Conservation (phyloP, 2,888 invertebrate genomes). For the Rotaria socialis region DNA sequence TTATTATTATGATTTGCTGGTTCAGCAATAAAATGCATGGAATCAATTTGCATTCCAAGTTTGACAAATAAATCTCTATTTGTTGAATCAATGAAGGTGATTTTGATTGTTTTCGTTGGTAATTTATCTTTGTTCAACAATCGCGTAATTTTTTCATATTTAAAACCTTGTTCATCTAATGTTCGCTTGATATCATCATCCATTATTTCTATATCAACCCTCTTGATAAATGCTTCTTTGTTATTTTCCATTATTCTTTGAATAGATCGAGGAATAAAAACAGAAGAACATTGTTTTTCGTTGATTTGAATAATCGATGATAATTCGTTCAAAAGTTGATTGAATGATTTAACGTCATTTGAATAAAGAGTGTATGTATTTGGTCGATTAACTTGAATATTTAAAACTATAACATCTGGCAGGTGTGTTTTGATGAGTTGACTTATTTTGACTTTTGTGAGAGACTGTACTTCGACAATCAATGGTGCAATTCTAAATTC, state of each 20-base stretch:
- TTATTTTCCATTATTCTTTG: not conserved
- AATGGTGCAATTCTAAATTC: no score
- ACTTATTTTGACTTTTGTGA: not conserved
- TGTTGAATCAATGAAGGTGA: not conserved
- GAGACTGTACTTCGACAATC: not conserved
- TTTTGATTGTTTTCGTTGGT: not conserved
- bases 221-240: not conserved
- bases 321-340: not conserved
- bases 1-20: not conserved
- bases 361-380: not conserved
- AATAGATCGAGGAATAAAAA: not conserved
- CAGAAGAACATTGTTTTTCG: not conserved
- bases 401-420: not conserved
- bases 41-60: not conserved
- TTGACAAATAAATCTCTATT: not conserved
- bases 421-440: not conserved
- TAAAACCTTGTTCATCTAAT: not conserved
- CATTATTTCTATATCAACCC: not conserved
- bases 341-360: not conserved
- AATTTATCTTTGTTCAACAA: not conserved
- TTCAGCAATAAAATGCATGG: not conserved
- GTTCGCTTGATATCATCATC: not conserved
- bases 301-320: not conserved
- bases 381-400: not conserved
- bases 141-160: not conserved